Percentiles rank a stretch among this genome's conserved stretches.
Conservation (phyloP, 2,113 vertebrate genomes). For the Eleginops maclovinus region DNA sequence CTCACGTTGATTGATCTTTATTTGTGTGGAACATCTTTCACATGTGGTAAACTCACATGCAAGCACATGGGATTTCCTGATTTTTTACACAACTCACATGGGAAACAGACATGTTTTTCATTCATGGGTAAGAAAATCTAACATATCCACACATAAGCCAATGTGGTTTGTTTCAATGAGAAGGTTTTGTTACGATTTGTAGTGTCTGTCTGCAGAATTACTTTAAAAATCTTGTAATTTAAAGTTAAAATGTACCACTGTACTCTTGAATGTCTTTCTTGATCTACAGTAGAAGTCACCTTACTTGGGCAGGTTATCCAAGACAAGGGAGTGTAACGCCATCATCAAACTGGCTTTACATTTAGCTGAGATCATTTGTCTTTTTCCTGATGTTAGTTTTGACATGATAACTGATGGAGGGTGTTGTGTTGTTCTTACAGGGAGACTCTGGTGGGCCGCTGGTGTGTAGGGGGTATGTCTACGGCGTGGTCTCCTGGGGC, state of each 20-base stretch:
- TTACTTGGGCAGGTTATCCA: background rate
- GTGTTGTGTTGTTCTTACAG: slow-evolving; percentile 61
- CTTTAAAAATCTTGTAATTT: background rate
- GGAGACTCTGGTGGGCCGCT: slow-evolving; percentile 84
- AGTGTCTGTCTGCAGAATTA: too few species aligned
- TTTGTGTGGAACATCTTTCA: background rate
- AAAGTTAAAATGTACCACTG: background rate
- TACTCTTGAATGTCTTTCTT: background rate
- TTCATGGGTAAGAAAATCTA: background rate
- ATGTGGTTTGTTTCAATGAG: background rate
- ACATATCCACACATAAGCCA: background rate
- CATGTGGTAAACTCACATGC: background rate
- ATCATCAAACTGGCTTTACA: background rate
- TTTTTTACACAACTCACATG: background rate
- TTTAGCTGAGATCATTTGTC: background rate
- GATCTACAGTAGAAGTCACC: background rate
- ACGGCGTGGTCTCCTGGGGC: slow-evolving; percentile 85
- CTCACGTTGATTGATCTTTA: background rate
- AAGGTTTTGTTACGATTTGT: too few species aligned
- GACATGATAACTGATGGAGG: slow-evolving; percentile 2
- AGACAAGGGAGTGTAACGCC: background rate
- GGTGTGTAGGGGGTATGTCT: slow-evolving; percentile 81
- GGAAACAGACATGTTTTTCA: background rate
- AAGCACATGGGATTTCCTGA: background rate
- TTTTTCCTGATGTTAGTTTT: background rate